Conservation (phyloP, 1,140 invertebrate genomes). For the Zaprionus davidi region DNA sequence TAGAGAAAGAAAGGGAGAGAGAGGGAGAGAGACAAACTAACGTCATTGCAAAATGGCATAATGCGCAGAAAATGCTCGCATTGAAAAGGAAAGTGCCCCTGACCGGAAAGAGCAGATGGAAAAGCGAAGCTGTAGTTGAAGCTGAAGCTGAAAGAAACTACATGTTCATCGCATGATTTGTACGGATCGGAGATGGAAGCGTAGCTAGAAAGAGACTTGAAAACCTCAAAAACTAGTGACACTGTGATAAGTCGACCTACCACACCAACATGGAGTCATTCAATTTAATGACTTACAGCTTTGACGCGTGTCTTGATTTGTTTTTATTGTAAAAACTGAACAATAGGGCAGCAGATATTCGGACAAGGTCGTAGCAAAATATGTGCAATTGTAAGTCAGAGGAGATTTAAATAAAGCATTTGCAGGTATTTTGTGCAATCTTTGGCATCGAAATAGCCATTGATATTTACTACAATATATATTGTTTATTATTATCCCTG, state of each 20-base stretch:
- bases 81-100: constrained; percentile 81
- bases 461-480: neutral
- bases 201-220: neutral
- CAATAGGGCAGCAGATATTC: constrained; percentile 16
- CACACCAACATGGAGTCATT: constrained; percentile 44
- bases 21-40: constrained; percentile 22
- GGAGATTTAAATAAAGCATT: too few relatives aligned
- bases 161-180: constrained; percentile 66
- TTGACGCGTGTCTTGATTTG: constrained; percentile 6
- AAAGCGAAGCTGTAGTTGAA: constrained; percentile 31
- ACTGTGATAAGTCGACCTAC: constrained; percentile 15
- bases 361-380: neutral
- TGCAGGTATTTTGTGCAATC: too few relatives aligned
- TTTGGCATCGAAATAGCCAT: neutral
- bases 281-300: constrained; percentile 62
- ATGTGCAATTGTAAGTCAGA: neutral
- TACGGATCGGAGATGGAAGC: neutral
- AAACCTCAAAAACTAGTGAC: constrained; percentile 15
- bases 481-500: too few relatives aligned
- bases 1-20: neutral
- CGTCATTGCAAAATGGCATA: constrained; percentile 74
- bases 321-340: constrained; percentile 18
- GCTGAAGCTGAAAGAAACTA: constrained; percentile 47
- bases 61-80: constrained; percentile 62
- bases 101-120: constrained; percentile 62